A percentile compares a stretch with the other conserved stretches of the same genome.
These are phyloP conservation scores for Parazoanthus atlanticus DNA, from an alignment of 92 coral and sea anemone genomes.

Conservation along the genomic window DNA sequence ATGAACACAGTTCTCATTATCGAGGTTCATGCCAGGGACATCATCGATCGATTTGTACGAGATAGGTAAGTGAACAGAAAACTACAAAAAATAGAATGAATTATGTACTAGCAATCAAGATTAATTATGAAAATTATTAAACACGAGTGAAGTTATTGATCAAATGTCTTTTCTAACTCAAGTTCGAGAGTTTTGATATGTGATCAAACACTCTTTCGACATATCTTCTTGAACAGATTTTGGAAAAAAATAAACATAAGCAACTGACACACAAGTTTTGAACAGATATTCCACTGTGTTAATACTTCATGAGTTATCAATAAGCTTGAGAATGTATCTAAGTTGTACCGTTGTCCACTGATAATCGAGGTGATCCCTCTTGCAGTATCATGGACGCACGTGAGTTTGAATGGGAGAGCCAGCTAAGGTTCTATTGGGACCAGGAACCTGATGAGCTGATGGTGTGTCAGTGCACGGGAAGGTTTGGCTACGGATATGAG, in stretches of 20 bases:
- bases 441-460: conserved; percentile 93
- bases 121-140: no score
- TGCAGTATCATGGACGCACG: conserved; percentile 96
- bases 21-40: conserved; percentile 97
- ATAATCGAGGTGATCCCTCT: background rate
- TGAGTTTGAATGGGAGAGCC: conserved; percentile 99
- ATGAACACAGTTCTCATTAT: conserved; percentile 91
- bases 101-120: background rate
- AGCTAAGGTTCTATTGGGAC: conserved; percentile 97
- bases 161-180: no score
- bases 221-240: no score
- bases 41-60: conserved; percentile 92
- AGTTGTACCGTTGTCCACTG: background rate
- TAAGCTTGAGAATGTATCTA: background rate
- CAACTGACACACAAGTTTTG: no score
- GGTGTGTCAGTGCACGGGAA: conserved; percentile 97
- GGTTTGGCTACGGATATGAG: conserved; percentile 98
- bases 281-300: no score
- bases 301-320: no score
- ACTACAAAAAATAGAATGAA: no score
- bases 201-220: no score
- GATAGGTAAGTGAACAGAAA: conserved; percentile 76
- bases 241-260: no score
- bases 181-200: no score
- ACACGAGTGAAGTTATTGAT: no score